These are phyloP conservation scores for Oncorhynchus masou DNA, from an alignment of 2,113 vertebrate genomes.

Conservation along the genomic window DNA sequence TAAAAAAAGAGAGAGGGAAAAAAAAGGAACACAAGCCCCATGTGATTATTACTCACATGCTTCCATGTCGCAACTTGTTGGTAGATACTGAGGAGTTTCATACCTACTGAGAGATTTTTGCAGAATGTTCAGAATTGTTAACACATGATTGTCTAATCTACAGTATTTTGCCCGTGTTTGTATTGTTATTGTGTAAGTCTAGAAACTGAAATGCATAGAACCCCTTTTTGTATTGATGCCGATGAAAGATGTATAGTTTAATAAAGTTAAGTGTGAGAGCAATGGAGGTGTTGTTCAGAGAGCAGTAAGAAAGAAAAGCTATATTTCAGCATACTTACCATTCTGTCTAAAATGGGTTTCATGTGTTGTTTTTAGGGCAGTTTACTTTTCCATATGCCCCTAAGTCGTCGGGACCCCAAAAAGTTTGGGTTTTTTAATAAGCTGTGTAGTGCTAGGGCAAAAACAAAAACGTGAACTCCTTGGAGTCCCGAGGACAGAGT, in stretches of 20 bases:
- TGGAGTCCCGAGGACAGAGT: too few species aligned
- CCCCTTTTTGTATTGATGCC: constrained; percentile 32
- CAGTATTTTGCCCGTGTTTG: constrained; percentile 34
- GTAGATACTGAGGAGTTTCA: constrained; percentile 24
- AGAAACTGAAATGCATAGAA: constrained; percentile 37
- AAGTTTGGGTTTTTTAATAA: too few species aligned
- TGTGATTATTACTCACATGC: constrained; percentile 17
- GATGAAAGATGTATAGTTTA: constrained; percentile 24
- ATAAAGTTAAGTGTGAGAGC: constrained; percentile 50
- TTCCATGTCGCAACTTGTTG: constrained; percentile 44
- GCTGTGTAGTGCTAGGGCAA: too few species aligned
- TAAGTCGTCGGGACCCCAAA: too few species aligned
- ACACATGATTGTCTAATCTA: constrained; percentile 22
- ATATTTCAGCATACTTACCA: background rate
- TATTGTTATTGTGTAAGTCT: constrained; percentile 9
- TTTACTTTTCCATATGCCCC: too few species aligned
- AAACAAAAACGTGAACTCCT: too few species aligned
- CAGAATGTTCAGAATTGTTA: background rate
- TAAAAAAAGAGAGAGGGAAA: background rate
- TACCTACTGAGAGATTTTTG: constrained; percentile 12
- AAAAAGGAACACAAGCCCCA: constrained; percentile 15
- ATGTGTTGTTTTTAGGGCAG: too few species aligned
- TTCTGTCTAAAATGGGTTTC: too few species aligned
- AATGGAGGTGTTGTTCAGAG: background rate
- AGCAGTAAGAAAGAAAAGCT: background rate